A percentile compares a stretch with the other conserved stretches of the same genome.
Evolutionary conservation across 2,797 vertebrate genomes (phyloP).

Genomic region (Danio kyathit): DNA sequence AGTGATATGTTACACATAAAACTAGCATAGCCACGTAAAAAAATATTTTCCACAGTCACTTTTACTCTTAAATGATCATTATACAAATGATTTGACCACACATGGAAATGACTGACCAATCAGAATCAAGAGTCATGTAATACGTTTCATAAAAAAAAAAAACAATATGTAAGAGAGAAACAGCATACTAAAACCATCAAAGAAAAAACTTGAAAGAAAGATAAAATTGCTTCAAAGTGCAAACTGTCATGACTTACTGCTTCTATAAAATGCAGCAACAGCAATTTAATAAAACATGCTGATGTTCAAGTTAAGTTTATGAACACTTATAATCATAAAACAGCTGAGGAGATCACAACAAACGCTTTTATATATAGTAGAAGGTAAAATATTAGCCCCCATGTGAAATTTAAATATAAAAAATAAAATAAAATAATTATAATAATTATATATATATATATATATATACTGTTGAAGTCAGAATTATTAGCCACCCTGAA

Average conservation of each 20-base stretch:
- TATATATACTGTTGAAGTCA: too few relatives aligned
- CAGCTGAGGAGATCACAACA: background rate
- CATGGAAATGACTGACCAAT: background rate
- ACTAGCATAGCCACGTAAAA: background rate
- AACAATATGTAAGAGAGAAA: background rate
- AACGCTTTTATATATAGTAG: background rate
- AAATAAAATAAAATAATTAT: too few relatives aligned
- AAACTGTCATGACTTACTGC: background rate
- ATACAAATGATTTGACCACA: background rate
- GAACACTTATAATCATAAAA: constrained; percentile 18
- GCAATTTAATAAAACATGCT: background rate
- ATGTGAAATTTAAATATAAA: too few relatives aligned
- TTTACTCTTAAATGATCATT: background rate
- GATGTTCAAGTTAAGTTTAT: constrained; percentile 21
- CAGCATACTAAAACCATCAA: background rate
- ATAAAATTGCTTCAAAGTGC: background rate
- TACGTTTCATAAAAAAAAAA: constrained; percentile 4
- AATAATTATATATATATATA: too few relatives aligned
- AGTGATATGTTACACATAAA: background rate
- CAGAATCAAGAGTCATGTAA: background rate
- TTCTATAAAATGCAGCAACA: constrained; percentile 22
- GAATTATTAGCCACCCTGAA: too few relatives aligned
- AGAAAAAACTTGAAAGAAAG: background rate
- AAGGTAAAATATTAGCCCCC: too few relatives aligned
- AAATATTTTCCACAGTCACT: background rate